Evolutionary conservation across 2,113 vertebrate species (phyloP).

Genomic region (Osmerus eperlanus): DNA sequence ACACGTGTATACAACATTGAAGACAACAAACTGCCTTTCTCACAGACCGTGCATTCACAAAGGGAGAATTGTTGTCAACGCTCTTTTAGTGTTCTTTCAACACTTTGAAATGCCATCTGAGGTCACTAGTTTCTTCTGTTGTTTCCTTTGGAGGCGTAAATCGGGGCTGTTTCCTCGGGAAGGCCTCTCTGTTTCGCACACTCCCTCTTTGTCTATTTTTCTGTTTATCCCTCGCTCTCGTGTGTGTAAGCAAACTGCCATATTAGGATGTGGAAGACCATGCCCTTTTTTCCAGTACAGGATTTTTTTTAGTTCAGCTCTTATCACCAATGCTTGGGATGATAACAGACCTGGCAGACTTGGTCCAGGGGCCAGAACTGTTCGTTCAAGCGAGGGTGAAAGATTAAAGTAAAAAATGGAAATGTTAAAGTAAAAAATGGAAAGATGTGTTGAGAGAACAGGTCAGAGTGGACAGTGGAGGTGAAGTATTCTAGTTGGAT

Average conservation of each 20-base stretch:
- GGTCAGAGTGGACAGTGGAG: too few species aligned
- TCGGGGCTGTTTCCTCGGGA: conserved; percentile 19
- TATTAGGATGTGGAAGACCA: conserved; percentile 57
- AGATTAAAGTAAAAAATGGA: conserved; percentile 1
- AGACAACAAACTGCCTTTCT: conserved; percentile 31
- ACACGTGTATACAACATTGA: conserved; percentile 15
- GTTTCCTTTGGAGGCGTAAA: conserved; percentile 28
- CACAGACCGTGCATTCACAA: conserved; percentile 24
- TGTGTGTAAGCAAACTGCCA: conserved; percentile 42
- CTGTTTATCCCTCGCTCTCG: neutral
- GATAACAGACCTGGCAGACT: conserved; percentile 28
- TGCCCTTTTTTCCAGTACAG: conserved; percentile 23
- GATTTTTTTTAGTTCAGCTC: conserved; percentile 38
- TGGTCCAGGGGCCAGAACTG: conserved; percentile 7
- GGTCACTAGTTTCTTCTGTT: conserved; percentile 17
- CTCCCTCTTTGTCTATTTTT: neutral
- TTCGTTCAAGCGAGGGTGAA: neutral
- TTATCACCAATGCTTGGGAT: conserved; percentile 4
- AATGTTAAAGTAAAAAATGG: conserved; percentile 2
- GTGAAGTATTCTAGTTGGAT: too few species aligned
- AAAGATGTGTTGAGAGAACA: neutral
- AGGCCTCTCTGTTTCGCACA: neutral
- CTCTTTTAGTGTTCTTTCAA: conserved; percentile 21
- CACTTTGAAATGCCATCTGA: conserved; percentile 32
- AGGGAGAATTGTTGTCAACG: conserved; percentile 8